Conservation (phyloP, 2,797 vertebrate genomes). For the Chrysocyon brachyurus region DNA sequence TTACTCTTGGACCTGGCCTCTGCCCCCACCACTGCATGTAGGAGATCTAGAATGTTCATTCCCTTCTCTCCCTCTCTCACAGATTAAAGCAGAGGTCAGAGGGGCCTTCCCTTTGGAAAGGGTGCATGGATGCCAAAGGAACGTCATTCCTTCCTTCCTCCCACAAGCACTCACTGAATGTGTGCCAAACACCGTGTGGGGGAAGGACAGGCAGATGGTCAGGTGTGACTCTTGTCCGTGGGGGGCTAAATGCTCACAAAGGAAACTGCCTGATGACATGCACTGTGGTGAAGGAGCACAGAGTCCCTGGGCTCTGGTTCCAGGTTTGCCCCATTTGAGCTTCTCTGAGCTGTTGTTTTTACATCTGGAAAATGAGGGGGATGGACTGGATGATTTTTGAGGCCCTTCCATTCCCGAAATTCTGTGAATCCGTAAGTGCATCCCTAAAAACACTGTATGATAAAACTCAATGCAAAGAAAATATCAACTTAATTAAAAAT, state of each 20-base stretch:
- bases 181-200: background rate
- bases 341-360: background rate
- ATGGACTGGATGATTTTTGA: background rate
- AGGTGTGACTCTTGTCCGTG: background rate
- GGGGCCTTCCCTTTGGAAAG: background rate
- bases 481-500: background rate
- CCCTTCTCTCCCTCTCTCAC: background rate
- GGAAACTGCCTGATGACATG: background rate
- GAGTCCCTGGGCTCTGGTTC: background rate
- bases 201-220: background rate
- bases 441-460: background rate
- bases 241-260: background rate
- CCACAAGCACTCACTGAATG: background rate
- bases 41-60: background rate
- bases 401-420: background rate
- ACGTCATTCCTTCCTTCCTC: background rate
- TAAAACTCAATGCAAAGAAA: constrained; percentile 35
- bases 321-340: background rate
- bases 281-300: background rate
- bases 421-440: background rate
- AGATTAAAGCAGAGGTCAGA: background rate
- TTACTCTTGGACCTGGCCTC: background rate
- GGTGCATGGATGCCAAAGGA: background rate
- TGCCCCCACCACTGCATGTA: accelerated
- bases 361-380: background rate